Conservation (phyloP, 2,888 invertebrate genomes). For the Flexamia atlantica region DNA sequence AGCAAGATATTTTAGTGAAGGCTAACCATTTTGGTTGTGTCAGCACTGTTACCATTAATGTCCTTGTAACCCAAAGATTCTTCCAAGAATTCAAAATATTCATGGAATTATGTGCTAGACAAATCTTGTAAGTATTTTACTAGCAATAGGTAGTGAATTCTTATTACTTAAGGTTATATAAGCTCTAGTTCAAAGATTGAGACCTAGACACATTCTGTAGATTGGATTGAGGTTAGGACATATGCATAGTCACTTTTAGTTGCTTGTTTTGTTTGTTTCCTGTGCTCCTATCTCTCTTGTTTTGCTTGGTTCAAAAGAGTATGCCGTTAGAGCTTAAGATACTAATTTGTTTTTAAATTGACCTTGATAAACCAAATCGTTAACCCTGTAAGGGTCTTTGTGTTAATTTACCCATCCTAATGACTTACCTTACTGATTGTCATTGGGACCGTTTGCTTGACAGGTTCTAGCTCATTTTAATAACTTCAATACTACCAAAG, state of each 20-base stretch:
- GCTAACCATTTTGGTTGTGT: conserved; percentile 13
- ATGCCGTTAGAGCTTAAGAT: too few relatives aligned
- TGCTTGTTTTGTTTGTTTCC: too few relatives aligned
- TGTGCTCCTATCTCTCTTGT: too few relatives aligned
- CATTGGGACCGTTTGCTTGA: too few relatives aligned
- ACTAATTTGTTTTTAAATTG: too few relatives aligned
- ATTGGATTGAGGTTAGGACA: conserved; percentile 23
- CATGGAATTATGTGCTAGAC: neutral
- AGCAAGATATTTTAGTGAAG: neutral
- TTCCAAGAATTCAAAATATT: neutral
- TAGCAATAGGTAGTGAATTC: neutral
- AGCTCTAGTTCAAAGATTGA: neutral
- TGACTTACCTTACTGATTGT: too few relatives aligned
- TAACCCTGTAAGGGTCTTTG: too few relatives aligned
- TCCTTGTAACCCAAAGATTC: neutral
- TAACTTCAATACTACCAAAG: too few relatives aligned
- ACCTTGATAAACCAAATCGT: too few relatives aligned
- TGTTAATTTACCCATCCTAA: too few relatives aligned
- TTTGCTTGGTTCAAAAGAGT: too few relatives aligned
- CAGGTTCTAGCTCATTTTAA: too few relatives aligned
- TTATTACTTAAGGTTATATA: neutral
- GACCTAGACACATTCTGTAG: neutral
- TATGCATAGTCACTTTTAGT: conserved; percentile 20
- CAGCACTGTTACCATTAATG: conserved; percentile 29
- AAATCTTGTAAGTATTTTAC: conserved; percentile 1